A percentile compares a stretch with the other conserved stretches of the same genome.
Conservation (phyloP, 2,888 invertebrate species). For the Lithodes maja region DNA sequence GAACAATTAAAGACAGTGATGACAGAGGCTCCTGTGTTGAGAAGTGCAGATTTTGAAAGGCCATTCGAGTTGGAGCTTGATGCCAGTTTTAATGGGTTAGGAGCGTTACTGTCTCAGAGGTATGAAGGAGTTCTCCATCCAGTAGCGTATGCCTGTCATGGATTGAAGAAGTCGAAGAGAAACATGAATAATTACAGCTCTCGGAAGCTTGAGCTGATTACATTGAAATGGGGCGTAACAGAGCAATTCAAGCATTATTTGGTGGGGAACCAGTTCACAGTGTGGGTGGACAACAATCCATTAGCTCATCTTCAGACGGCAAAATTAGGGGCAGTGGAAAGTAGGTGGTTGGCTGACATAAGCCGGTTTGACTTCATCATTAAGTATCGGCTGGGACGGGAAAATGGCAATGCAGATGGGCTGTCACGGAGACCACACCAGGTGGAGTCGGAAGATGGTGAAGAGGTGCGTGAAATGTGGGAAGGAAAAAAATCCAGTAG, state of each 20-base stretch:
- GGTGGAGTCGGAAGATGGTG: not conserved
- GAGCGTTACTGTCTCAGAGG: constrained; percentile 17
- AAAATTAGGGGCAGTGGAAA: constrained; percentile 17
- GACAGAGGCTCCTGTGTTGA: not conserved
- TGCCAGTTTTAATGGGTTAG: constrained; percentile 19
- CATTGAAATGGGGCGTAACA: constrained; percentile 8
- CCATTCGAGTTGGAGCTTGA: constrained; percentile 59
- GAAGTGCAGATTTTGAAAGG: constrained; percentile 45
- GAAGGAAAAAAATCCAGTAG: not conserved
- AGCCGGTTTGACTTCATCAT: not conserved
- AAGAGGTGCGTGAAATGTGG: constrained; percentile 3
- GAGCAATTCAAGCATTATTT: constrained; percentile 19
- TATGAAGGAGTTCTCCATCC: not conserved
- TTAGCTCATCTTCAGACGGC: constrained; percentile 12
- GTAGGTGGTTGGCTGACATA: constrained; percentile 12
- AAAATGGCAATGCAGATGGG: constrained; percentile 16
- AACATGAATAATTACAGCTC: constrained; percentile 24
- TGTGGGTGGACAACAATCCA: not conserved
- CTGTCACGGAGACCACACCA: constrained; percentile 18
- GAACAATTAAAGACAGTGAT: not conserved
- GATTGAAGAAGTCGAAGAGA: not conserved
- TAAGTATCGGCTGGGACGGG: not conserved
- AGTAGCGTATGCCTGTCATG: constrained; percentile 14
- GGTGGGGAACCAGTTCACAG: not conserved
- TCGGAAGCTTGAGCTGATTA: not conserved